A percentile compares a stretch with the other conserved stretches of the same genome.
Evolutionary conservation across 2,113 vertebrate species (phyloP).

Genomic region (Sylvilagus bachmani): DNA sequence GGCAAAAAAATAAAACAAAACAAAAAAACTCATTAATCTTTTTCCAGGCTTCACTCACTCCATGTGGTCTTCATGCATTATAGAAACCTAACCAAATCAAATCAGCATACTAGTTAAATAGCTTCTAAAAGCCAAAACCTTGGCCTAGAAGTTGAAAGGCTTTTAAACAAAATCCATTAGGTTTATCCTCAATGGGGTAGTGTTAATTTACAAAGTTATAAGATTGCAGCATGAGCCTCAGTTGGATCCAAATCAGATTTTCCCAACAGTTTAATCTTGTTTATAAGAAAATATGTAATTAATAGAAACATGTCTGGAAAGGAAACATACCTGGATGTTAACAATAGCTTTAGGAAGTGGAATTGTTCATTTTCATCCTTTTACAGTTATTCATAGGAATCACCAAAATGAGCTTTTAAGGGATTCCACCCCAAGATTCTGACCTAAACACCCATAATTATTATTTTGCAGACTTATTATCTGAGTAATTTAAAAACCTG

Average conservation of each 20-base stretch:
- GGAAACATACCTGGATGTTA: not conserved
- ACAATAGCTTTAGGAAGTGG: not conserved
- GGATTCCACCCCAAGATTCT: constrained; percentile 17
- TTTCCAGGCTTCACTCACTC: not conserved
- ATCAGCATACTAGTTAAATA: not conserved
- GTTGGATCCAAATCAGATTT: not conserved
- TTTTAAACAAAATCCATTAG: constrained; percentile 19
- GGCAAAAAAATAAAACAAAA: no score
- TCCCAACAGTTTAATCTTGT: not conserved
- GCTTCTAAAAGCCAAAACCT: constrained; percentile 37
- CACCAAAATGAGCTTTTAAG: not conserved
- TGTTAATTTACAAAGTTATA: not conserved
- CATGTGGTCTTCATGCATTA: not conserved
- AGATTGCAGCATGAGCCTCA: not conserved
- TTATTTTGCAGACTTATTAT: not conserved
- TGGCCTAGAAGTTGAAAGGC: not conserved
- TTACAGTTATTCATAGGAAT: not conserved
- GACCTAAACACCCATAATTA: not conserved
- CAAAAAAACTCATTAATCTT: not conserved
- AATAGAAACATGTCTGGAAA: not conserved
- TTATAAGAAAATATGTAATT: not conserved
- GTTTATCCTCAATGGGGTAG: not conserved
- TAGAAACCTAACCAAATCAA: constrained; percentile 18
- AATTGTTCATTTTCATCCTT: not conserved
- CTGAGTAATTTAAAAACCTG: not conserved